Evolutionary conservation across 2,888 invertebrate genomes (phyloP).

Genomic region (Ochropleura plecta): DNA sequence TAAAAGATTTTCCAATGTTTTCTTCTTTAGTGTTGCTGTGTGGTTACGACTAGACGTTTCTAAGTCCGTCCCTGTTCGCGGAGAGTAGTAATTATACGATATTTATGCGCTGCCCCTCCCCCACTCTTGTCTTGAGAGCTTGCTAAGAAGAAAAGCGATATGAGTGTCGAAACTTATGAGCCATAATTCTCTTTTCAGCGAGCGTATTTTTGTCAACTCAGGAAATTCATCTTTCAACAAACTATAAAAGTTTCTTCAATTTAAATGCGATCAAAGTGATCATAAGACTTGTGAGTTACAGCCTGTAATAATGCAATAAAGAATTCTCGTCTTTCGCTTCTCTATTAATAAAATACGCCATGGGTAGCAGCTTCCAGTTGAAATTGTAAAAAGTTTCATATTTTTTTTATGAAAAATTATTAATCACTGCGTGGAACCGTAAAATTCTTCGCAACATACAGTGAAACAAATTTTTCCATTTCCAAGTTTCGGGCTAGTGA

Average conservation of each 20-base stretch:
- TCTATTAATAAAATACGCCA: slow-evolving; percentile 58
- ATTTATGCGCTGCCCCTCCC: slow-evolving; percentile 79
- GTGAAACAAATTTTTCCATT: slow-evolving; percentile 67
- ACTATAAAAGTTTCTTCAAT: slow-evolving; percentile 56
- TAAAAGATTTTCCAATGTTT: background rate
- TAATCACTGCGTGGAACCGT: slow-evolving; percentile 67
- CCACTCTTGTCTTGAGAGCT: slow-evolving; percentile 72
- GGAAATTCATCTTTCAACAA: slow-evolving; percentile 57
- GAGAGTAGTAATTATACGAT: slow-evolving; percentile 83
- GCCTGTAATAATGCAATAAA: slow-evolving; percentile 51
- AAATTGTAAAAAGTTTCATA: slow-evolving; percentile 52
- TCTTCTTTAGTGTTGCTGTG: background rate
- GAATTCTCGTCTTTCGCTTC: slow-evolving; percentile 44
- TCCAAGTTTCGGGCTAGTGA: slow-evolving; percentile 66
- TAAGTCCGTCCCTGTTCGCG: slow-evolving; percentile 69
- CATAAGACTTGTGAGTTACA: slow-evolving; percentile 38
- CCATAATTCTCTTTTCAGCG: slow-evolving; percentile 62
- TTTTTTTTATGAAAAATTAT: slow-evolving; percentile 62
- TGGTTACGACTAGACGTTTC: slow-evolving; percentile 6
- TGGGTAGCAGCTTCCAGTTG: slow-evolving; percentile 35
- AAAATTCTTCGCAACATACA: slow-evolving; percentile 67
- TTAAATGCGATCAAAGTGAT: slow-evolving; percentile 55
- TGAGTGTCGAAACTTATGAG: slow-evolving; percentile 74
- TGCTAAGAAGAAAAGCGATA: slow-evolving; percentile 75
- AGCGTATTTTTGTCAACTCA: slow-evolving; percentile 58